These are phyloP conservation scores for Spodoptera littoralis DNA, from an alignment of 2,888 invertebrate species.

Conservation along the genomic window DNA sequence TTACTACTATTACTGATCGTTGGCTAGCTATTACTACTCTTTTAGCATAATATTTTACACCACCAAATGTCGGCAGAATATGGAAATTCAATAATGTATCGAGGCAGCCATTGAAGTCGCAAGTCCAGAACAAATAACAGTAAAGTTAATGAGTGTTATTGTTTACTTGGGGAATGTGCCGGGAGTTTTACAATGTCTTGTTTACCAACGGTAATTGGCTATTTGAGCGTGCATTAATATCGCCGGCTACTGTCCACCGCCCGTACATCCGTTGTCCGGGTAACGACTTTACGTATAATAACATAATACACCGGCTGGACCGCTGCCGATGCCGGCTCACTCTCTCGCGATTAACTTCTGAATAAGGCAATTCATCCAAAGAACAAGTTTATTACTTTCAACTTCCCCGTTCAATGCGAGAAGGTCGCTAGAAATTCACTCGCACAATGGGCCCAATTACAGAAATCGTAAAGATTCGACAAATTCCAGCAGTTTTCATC, in stretches of 20 bases:
- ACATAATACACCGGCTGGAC: constrained; percentile 30
- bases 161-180: constrained; percentile 29
- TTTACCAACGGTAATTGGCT: constrained; percentile 49
- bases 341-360: constrained; percentile 78
- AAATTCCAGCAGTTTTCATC: constrained; percentile 68
- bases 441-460: constrained; percentile 80
- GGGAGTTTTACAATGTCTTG: constrained; percentile 37
- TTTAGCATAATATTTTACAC: background rate
- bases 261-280: constrained; percentile 31
- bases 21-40: background rate
- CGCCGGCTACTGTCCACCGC: constrained; percentile 26
- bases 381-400: constrained; percentile 83
- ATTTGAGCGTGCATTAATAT: constrained; percentile 49
- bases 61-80: background rate
- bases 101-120: background rate
- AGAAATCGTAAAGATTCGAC: constrained; percentile 72
- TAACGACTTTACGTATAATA: constrained; percentile 42
- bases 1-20: background rate
- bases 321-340: constrained; percentile 48
- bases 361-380: constrained; percentile 80
- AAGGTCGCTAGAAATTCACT: constrained; percentile 71
- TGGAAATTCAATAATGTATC: constrained; percentile 13
- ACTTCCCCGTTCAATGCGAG: constrained; percentile 72
- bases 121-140: constrained; percentile 16
- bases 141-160: constrained; percentile 29